Evolutionary conservation across 2,113 vertebrate genomes (phyloP).

Genomic region (Atrichornis clamosus): DNA sequence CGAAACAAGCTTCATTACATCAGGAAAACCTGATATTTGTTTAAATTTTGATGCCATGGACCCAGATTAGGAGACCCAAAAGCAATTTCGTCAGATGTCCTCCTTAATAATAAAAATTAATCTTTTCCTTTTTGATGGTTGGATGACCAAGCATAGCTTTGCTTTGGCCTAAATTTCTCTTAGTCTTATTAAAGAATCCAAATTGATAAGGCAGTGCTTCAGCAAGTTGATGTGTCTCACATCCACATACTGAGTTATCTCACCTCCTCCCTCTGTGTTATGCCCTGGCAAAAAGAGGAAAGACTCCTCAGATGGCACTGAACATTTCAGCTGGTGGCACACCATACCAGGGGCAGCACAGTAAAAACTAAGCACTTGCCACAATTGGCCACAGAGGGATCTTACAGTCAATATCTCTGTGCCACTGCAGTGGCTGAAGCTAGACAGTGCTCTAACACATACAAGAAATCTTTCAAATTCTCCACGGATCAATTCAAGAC

Average conservation of each 20-base stretch:
- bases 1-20: not conserved
- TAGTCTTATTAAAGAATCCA: not conserved
- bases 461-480: not conserved
- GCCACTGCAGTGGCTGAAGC: not conserved
- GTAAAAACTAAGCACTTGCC: not conserved
- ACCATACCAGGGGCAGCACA: not conserved
- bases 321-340: not conserved
- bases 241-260: not conserved
- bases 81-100: not conserved
- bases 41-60: not conserved
- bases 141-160: not conserved
- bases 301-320: not conserved
- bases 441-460: rapidly evolving
- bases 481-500: not conserved
- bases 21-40: not conserved
- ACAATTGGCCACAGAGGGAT: not conserved
- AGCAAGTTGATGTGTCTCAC: not conserved
- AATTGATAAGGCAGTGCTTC: not conserved
- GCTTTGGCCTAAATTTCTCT: constrained; percentile 23
- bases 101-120: not conserved
- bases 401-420: not conserved
- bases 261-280: not conserved
- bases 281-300: not conserved
- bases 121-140: not conserved
- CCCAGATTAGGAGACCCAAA: not conserved